phyloP scores from a whole-genome alignment of 1,140 invertebrate species.

The Aricia agestis region DNA sequence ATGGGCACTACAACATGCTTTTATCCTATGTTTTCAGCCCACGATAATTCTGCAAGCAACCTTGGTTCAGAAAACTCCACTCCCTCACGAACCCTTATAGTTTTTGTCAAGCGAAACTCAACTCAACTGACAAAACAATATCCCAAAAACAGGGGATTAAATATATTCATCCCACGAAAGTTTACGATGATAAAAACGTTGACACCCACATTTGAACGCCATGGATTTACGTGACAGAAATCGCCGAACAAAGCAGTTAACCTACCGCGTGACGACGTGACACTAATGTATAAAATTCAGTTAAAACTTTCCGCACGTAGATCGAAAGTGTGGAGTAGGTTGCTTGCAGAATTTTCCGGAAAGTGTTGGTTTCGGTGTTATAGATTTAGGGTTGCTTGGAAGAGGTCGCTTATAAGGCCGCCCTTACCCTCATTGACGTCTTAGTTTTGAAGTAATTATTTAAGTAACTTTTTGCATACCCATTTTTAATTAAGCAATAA shows the following conservation, averaged over 20 bases:
- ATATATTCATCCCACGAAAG: not conserved
- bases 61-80: no score
- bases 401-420: no score
- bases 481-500: no score
- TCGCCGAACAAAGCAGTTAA: not conserved
- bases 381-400: no score
- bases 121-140: not conserved
- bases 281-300: constrained; percentile 1
- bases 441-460: no score
- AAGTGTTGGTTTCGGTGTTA: no score
- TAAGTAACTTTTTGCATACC: no score
- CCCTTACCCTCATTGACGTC: no score
- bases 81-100: not conserved
- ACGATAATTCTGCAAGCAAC: no score
- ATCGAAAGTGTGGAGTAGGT: not conserved
- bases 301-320: not conserved
- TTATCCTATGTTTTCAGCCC: no score
- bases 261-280: not conserved
- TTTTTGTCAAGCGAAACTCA: not conserved
- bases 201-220: not conserved
- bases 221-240: constrained; percentile 5
- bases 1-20: no score
- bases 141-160: not conserved
- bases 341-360: not conserved
- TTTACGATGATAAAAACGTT: constrained; percentile 7